Evolutionary conservation across 92 coral and sea anemone genomes (phyloP).

Genomic region (Diadumene lineata): DNA sequence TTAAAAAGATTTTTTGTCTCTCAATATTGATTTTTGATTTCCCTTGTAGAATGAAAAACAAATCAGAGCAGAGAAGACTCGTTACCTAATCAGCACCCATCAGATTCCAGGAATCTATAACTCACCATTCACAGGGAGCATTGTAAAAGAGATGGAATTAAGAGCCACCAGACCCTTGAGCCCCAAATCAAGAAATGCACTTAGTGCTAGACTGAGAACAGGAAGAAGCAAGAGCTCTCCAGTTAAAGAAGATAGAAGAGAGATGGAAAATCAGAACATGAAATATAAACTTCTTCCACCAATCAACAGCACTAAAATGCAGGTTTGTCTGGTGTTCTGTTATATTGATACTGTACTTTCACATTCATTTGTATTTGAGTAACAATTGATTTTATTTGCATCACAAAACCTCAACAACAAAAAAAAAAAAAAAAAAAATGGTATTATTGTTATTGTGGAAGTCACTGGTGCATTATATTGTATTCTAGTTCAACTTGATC

Average conservation of each 20-base stretch:
- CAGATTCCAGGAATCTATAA: slow-evolving; percentile 92
- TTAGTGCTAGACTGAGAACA: slow-evolving; percentile 43
- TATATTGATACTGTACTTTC: too few relatives aligned
- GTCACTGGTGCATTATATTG: too few relatives aligned
- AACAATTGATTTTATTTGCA: too few relatives aligned
- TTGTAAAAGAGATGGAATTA: slow-evolving; percentile 75
- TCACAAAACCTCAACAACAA: too few relatives aligned
- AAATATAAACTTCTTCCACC: slow-evolving; percentile 81
- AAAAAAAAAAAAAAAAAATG: too few relatives aligned
- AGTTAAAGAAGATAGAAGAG: slow-evolving; percentile 26
- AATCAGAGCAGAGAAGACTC: slow-evolving; percentile 76
- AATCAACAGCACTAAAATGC: slow-evolving; percentile 58
- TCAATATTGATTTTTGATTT: neutral
- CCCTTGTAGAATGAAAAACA: slow-evolving; percentile 60
- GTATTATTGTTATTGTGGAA: too few relatives aligned
- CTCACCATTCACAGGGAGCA: slow-evolving; percentile 64
- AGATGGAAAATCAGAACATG: slow-evolving; percentile 32
- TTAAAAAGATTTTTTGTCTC: too few relatives aligned
- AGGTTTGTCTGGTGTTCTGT: too few relatives aligned
- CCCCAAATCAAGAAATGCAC: slow-evolving; percentile 41
- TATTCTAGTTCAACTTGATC: too few relatives aligned
- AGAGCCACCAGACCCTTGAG: slow-evolving; percentile 64
- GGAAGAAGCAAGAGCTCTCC: slow-evolving; percentile 57
- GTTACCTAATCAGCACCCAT: slow-evolving; percentile 82
- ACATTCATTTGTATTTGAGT: too few relatives aligned